These are phyloP conservation scores for Ophiothrix spiculata DNA, from an alignment of 35 echinoderm and acorn worm species.

Conservation along the genomic window DNA sequence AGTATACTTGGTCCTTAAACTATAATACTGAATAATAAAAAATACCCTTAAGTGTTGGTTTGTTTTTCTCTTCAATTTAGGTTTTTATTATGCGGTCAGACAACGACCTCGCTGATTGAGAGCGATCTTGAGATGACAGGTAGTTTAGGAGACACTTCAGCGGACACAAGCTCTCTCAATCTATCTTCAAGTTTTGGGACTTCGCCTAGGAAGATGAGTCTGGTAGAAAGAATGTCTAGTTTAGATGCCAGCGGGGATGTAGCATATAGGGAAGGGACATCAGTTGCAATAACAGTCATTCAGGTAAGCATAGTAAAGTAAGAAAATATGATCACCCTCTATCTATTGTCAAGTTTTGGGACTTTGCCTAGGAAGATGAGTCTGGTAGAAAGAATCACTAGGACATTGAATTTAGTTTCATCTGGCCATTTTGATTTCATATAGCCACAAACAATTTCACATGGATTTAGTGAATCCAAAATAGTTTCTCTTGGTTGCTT, in stretches of 20 bases:
- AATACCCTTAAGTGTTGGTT: background rate
- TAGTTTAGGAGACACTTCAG: conserved; percentile 51
- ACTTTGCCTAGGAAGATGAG: conserved; percentile 86
- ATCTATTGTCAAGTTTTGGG: conserved; percentile 74
- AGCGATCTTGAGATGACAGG: conserved; percentile 72
- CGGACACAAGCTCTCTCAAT: conserved; percentile 46
- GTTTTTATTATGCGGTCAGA: conserved; percentile 90
- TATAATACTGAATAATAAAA: background rate
- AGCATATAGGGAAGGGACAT: conserved; percentile 69
- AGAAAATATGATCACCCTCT: too few species aligned
- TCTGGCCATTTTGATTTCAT: too few species aligned
- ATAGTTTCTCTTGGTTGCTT: too few species aligned
- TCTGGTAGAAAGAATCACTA: conserved; percentile 74
- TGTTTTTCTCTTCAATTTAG: conserved; percentile 17
- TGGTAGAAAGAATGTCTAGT: conserved; percentile 87
- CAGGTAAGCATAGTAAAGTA: conserved; percentile 76
- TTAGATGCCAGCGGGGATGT: conserved; percentile 82
- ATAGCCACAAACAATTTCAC: too few species aligned
- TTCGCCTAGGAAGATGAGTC: conserved; percentile 82
- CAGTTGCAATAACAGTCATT: conserved; percentile 83
- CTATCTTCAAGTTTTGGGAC: conserved; percentile 80
- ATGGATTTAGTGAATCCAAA: too few species aligned
- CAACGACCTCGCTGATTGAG: conserved; percentile 67
- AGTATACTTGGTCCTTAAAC: background rate
- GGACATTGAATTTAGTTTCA: too few species aligned